Conservation (phyloP, 2,113 vertebrate genomes). For the Tachuris rubrigastra region DNA sequence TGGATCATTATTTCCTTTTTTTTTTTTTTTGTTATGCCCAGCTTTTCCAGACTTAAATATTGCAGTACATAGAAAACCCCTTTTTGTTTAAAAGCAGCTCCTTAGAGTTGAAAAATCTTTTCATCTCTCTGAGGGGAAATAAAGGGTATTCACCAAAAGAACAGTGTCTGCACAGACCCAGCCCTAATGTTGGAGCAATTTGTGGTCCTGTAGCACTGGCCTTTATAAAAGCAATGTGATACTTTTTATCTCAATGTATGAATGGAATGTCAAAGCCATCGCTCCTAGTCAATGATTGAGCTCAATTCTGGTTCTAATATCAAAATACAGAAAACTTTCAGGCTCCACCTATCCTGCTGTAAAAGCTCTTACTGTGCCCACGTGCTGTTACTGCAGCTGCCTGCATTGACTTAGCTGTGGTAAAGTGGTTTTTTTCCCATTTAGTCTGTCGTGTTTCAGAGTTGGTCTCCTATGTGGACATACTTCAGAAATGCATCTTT, state of each 20-base stretch:
- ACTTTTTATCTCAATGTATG: neutral
- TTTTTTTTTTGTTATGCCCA: neutral
- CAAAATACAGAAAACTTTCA: neutral
- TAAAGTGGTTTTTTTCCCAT: neutral
- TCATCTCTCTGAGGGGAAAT: neutral
- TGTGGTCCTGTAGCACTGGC: neutral
- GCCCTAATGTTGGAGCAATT: neutral
- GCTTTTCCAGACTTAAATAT: neutral
- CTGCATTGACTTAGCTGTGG: neutral
- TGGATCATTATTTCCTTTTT: neutral
- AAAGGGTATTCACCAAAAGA: neutral
- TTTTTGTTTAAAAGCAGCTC: neutral
- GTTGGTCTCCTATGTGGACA: neutral
- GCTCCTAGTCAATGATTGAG: neutral
- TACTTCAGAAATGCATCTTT: neutral
- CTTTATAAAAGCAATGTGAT: neutral
- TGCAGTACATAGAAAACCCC: neutral
- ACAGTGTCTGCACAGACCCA: neutral
- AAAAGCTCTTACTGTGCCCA: neutral
- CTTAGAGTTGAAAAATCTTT: neutral
- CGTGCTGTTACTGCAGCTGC: neutral
- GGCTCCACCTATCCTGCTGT: neutral
- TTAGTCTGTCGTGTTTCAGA: neutral
- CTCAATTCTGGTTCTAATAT: neutral
- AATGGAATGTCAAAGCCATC: neutral